Base-by-base conservation (phyloP, 2,113 vertebrate genomes). In the Scartelaos histophorus region DNA sequence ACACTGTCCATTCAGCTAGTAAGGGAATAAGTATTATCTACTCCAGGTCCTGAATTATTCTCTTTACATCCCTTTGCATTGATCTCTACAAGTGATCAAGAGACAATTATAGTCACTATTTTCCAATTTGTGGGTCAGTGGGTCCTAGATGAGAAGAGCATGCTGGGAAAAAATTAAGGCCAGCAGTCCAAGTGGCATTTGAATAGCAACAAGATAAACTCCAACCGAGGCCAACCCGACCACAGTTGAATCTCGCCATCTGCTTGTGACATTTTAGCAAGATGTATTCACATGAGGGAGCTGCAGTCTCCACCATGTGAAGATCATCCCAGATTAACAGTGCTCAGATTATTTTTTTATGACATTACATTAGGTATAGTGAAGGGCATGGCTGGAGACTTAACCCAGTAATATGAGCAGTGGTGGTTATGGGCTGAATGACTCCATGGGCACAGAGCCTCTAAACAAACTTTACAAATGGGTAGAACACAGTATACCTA, bases 181-280 rank as follows among this genome's bases (percentile, higher is more conserved):
- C 83, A 68, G 75, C 60, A 66, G 35, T 68, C 34, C 16, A 57
- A 75, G 77, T 69, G 82, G 73, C 76, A 86, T 90, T 89, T 81
- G 66, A 82, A 79, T 38, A 73, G 85, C 85, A 85, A 86, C 46
- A 79, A 85, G 85, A 85, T 87, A 78, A 87, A 80, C 25, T n/a
- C 71, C n/a, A n/a, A n/a, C n/a, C n/a, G n/a, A 81, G 80, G 66
- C 64, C 10, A 74, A 60, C 75, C 47, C 64, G 76, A 68, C 70
- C 69, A 19, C 77, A 73, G 78, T 61, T 67, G 66, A 79, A 71
- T 66, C 76, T 74, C 69, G 22, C 62, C 85, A 83, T 80, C 82
- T 80, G 78, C 74, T 47, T 43, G 60, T 83, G 78, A 81, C 78
- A 83, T 88, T 86, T 86, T 67, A 71, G 68, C 60, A 22, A 74